These are phyloP conservation scores for Melanerpes aurifrons DNA, from an alignment of 2,113 vertebrate genomes.

Conservation along the genomic window DNA sequence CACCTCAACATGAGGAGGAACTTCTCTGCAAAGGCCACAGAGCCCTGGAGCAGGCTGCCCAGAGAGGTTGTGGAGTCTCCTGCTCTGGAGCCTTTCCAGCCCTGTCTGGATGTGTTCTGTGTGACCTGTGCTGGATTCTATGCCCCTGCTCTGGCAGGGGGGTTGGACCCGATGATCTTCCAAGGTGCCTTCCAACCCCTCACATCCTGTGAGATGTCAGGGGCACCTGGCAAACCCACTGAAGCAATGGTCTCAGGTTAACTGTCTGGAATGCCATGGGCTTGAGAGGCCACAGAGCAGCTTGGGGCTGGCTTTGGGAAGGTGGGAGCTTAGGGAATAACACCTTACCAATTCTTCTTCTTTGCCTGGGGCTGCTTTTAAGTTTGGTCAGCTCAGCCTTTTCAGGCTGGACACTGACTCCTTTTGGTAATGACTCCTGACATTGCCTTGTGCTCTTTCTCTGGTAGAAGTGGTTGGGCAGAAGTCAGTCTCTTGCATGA, in stretches of 20 bases:
- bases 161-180: no score
- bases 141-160: no score
- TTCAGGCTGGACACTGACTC: neutral
- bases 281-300: neutral
- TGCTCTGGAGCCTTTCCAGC: no score
- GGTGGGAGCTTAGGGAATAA: no score
- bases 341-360: neutral
- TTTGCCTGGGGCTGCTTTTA: neutral
- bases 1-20: no score
- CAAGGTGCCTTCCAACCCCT: no score
- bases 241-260: neutral
- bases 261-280: neutral
- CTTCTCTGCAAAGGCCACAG: no score
- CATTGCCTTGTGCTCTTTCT: neutral
- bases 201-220: no score
- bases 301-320: neutral
- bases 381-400: neutral
- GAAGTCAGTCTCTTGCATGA: neutral
- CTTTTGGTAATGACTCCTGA: neutral
- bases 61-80: no score
- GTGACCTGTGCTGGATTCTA: no score
- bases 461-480: conserved; percentile 13
- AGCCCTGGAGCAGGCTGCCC: no score
- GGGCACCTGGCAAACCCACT: neutral
- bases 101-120: no score